Base-by-base conservation (phyloP, 2,797 vertebrate species). In the Platalea minor region DNA sequence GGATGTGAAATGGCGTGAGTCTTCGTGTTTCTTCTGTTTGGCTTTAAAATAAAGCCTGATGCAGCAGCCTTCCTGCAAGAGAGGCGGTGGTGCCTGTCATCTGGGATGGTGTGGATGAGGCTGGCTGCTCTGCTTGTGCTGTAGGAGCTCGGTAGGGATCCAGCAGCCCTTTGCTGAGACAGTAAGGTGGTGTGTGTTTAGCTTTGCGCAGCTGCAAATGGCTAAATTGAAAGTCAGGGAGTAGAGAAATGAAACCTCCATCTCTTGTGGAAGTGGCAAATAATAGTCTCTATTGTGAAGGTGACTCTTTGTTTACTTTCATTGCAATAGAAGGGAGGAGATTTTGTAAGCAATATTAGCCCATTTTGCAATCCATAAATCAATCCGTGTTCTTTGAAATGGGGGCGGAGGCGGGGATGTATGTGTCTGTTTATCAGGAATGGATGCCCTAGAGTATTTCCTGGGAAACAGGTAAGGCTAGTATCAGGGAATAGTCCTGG, bases 51-150 rank as follows among this genome's bases (percentile, higher is more conserved):
- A 50, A 37, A 77, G 16, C 39, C 11, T 35, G 61, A 29, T 56
- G 24, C 29, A 78, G 33, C 67, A 85, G 48, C 51, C 39, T 67
- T 82, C 39, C 48, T 4, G 2, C 35, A 63, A 37, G 39, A 82
- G 57, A 28, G 19, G 17, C 1, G 7, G 31, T 17, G 41, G 13
- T 24, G 16, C 31, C 35, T 60, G 18, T 86, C 3, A 1, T 24
- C 53, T 64, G 45, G 29, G 13, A 9, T 0, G 0, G 37, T 70
- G 53, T 3, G 1, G 39, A 46, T 48, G 39, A 57, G 28, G 17
- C 51, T 90, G 56, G 20, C 29, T 78, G 73, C 65, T 74, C 51
- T 83, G 43, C 39, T 73, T 5, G 1, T 0, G 0, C 48, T 75
- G 24, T 9, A 17, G 74, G 75, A 37, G 50, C 50, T 83, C 2